phyloP scores from a whole-genome alignment of 2,113 vertebrate genomes.

The Typhlomys cinereus region DNA sequence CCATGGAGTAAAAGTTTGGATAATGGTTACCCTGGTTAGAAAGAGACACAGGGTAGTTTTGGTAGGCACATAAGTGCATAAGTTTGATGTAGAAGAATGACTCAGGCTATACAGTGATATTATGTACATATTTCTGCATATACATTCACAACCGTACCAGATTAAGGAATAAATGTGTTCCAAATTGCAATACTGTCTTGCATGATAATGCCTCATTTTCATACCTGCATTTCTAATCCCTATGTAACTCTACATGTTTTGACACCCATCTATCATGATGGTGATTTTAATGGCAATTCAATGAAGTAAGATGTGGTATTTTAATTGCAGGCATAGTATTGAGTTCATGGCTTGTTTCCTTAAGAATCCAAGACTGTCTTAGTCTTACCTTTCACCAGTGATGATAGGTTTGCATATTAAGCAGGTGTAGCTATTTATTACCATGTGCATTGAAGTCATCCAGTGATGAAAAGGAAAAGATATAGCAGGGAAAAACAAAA shows the following conservation, averaged over 20 bases:
- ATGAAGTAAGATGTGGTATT: not conserved
- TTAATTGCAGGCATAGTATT: not conserved
- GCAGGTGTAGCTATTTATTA: slow-evolving; percentile 34
- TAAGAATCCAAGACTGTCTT: not conserved
- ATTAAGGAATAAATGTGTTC: not conserved
- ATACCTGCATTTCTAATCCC: not conserved
- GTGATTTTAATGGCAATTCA: not conserved
- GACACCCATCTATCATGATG: not conserved
- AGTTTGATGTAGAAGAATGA: not conserved
- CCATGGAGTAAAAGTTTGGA: slow-evolving; percentile 27
- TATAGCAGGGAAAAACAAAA: not conserved
- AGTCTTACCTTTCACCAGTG: slow-evolving; percentile 17
- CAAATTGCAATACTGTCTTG: not conserved
- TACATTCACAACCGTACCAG: not conserved
- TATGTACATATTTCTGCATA: not conserved
- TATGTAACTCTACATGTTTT: too few relatives aligned
- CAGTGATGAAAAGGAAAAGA: slow-evolving; percentile 35
- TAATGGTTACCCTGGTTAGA: not conserved
- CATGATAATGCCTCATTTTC: not conserved
- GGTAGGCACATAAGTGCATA: too few relatives aligned
- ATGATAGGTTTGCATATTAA: slow-evolving; percentile 36
- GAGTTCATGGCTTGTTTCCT: not conserved
- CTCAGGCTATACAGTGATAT: not conserved
- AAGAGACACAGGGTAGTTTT: not conserved
- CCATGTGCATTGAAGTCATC: slow-evolving; percentile 39